phyloP scores from a whole-genome alignment of 37 sponge, comb jelly and placozoan species.

The Bolinopsis microptera region DNA sequence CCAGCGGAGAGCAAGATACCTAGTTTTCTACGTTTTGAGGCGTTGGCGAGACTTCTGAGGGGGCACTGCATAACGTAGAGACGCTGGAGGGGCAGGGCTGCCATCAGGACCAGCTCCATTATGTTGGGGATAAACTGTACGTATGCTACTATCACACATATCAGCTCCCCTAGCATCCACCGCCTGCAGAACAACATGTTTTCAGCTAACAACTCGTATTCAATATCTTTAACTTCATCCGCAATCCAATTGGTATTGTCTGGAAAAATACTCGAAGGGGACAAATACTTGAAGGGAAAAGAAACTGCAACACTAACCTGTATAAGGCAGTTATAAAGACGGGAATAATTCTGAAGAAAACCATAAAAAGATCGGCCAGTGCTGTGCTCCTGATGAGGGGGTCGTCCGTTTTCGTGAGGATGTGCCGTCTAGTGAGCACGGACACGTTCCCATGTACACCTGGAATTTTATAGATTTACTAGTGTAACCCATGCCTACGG shows the following conservation, averaged over 20 bases:
- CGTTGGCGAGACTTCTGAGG: not conserved
- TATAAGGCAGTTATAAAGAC: not conserved
- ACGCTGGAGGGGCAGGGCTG: constrained; percentile 1
- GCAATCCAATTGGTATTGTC: no score
- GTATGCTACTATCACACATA: not conserved
- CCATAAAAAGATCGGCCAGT: not conserved
- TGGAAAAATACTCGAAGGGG: no score
- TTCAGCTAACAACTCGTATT: no score
- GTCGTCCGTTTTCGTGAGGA: constrained; percentile 28
- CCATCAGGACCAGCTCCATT: not conserved
- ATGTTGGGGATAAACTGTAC: not conserved
- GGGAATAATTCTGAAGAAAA: not conserved
- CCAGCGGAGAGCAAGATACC: not conserved
- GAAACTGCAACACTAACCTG: constrained; percentile 9
- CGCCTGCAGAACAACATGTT: not conserved
- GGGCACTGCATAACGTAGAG: constrained; percentile 20
- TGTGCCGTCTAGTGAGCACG: not conserved
- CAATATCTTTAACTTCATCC: no score
- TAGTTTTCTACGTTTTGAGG: not conserved
- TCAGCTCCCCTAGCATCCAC: constrained; percentile 5
- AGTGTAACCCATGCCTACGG: no score
- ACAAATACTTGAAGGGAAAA: no score
- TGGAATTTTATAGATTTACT: no score
- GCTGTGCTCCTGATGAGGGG: constrained; percentile 9
- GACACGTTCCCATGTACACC: constrained; percentile 45